Base-by-base conservation (phyloP, 1,140 invertebrate genomes). In the Drosophila malerkotliana region DNA sequence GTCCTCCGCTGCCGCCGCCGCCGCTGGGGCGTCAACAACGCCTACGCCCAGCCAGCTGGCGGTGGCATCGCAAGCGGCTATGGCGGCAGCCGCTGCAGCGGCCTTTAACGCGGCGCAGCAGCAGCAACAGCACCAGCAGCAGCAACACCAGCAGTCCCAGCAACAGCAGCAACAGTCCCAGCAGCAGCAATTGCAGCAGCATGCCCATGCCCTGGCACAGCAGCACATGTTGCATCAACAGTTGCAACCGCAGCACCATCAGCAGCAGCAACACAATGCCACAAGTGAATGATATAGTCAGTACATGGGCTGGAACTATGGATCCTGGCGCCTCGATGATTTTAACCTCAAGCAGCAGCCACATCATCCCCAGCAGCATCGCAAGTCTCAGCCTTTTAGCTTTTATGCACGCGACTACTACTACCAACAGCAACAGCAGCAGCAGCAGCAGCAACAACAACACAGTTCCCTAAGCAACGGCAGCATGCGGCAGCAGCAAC, bases 1-100 rank as follows among this genome's bases (percentile, higher is more conserved):
- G 84, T 91, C 94, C 72, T 92, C 93, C 78, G 92, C 92, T 69
- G 84, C 91, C 48, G 88, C 92, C 91, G 88, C 92, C 91, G 91
- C 92, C 92, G 93, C 92, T 90, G 92, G 92, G 92, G 93, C 93
- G 92, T 93, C 91, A 84, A 91, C 90, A 73, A 93, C 93, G 77
- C 90, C 91, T 15, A 85, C 91, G 32, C 81, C 90, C 26, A 92
- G 92, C 59, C 79, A 92, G 56, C 61, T 92, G 49, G 79, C 90
- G 18, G 87, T 87, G 1, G 85, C 85, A 32, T 79, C 82, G 2
- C 90, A 84, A 51, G 85, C 84, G 26, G 89, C 90, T 0, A 91
- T 87, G 72, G 91, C 91, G 37, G 87, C 90, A 51, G 89, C 89
- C 52, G 87, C 90, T 37, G 91, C 92, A 8, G 91, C 91, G 9